Evolutionary conservation across 1,140 invertebrate genomes (phyloP).

Genomic region (Trigoniulus corallinus): DNA sequence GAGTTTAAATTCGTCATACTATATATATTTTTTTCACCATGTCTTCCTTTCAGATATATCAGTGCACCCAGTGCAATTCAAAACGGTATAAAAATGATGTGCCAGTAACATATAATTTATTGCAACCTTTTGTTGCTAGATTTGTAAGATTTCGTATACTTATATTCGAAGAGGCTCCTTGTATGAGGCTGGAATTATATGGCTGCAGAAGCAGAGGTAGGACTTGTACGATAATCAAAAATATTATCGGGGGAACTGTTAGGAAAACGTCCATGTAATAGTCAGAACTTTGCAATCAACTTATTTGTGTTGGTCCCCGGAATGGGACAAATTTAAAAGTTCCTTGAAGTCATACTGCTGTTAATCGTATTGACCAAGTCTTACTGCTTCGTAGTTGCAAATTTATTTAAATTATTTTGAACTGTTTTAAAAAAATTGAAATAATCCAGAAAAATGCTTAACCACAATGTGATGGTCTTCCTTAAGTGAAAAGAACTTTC

Average conservation of each 20-base stretch:
- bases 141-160: slow-evolving; percentile 14
- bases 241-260: too few species aligned
- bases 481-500: too few species aligned
- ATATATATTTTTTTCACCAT: neutral
- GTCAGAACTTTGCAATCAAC: too few species aligned
- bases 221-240: neutral
- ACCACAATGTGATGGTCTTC: too few species aligned
- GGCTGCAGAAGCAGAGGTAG: slow-evolving; percentile 16
- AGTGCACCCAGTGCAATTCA: slow-evolving; percentile 14
- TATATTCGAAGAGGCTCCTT: slow-evolving; percentile 12
- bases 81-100: slow-evolving; percentile 13
- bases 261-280: too few species aligned
- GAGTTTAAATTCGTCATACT: neutral
- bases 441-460: too few species aligned
- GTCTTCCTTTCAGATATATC: slow-evolving; percentile 11
- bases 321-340: neutral
- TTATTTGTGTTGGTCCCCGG: too few species aligned
- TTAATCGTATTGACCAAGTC: too few species aligned
- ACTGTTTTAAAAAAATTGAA: neutral
- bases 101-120: slow-evolving; percentile 14
- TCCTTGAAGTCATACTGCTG: too few species aligned
- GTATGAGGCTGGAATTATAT: slow-evolving; percentile 15
- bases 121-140: slow-evolving; percentile 14
- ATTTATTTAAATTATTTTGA: neutral
- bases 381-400: too few species aligned